Percentiles rank a stretch among this genome's conserved stretches.
These are phyloP conservation scores for Cheilosia scutellata DNA, from an alignment of 2,888 invertebrate species.

Conservation along the genomic window DNA sequence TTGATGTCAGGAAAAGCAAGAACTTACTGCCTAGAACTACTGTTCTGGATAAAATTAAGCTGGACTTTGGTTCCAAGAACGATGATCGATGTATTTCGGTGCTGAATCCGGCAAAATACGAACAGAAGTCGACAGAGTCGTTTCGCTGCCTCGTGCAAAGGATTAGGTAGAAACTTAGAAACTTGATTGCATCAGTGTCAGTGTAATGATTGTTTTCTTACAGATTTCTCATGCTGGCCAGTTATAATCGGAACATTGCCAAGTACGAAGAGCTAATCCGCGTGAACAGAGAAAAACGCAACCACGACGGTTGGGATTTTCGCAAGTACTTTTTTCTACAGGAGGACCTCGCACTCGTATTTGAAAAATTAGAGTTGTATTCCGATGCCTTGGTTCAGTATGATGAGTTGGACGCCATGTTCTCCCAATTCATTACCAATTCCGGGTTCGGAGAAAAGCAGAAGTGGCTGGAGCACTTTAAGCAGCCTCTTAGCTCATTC, in stretches of 20 bases:
- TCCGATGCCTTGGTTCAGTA: constrained; percentile 98
- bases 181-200: neutral
- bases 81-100: constrained; percentile 94
- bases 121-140: constrained; percentile 95
- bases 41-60: constrained; percentile 96
- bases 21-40: constrained; percentile 96
- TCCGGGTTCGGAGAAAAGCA: constrained; percentile 95
- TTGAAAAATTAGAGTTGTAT: constrained; percentile 96
- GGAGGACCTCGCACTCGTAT: constrained; percentile 97
- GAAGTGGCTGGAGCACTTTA: constrained; percentile 93
- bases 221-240: constrained; percentile 88
- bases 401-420: constrained; percentile 98
- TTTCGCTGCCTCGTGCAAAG: constrained; percentile 94
- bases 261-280: constrained; percentile 96
- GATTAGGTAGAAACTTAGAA: constrained; percentile 86
- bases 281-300: constrained; percentile 94
- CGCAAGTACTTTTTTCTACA: constrained; percentile 96
- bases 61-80: constrained; percentile 96
- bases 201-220: constrained; percentile 75
- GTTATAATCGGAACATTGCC: constrained; percentile 93
- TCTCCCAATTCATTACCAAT: constrained; percentile 98
- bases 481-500: constrained; percentile 92
- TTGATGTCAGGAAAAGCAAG: constrained; percentile 95
- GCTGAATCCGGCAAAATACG: constrained; percentile 95
- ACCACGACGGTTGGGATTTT: constrained; percentile 96